These are phyloP conservation scores for Leptosomus discolor DNA, from an alignment of 2,113 vertebrate genomes.

Conservation along the genomic window DNA sequence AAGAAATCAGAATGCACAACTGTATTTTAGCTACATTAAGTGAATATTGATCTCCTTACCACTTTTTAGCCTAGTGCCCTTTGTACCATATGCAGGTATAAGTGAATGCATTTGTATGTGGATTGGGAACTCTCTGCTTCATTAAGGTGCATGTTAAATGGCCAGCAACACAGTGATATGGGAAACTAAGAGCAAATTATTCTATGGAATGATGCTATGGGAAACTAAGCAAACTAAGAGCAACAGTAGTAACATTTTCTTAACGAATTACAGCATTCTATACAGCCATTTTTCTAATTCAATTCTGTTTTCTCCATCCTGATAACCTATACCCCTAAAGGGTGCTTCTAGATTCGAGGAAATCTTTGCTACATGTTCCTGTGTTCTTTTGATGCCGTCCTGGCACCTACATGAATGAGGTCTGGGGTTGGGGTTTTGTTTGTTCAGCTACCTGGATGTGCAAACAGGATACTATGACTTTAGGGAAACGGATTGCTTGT, in stretches of 20 bases:
- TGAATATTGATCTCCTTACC: neutral
- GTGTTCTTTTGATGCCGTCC: neutral
- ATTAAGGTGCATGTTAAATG: neutral
- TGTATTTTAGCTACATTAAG: neutral
- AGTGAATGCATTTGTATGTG: neutral
- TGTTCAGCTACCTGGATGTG: neutral
- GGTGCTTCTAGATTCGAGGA: neutral
- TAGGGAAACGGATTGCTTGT: neutral
- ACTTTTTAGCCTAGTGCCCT: neutral
- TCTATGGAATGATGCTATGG: too few relatives aligned
- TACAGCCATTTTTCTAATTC: neutral
- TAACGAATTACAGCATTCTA: neutral
- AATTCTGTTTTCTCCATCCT: neutral
- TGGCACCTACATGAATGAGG: neutral
- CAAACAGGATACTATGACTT: neutral
- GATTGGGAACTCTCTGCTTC: neutral
- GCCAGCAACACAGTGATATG: too few relatives aligned
- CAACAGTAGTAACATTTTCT: neutral
- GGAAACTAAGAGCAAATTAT: too few relatives aligned
- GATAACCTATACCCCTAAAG: neutral
- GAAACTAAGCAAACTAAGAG: neutral
- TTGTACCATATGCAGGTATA: neutral
- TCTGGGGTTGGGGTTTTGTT: neutral
- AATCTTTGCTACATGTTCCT: neutral
- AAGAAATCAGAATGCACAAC: neutral